Percentiles rank a stretch among this genome's conserved stretches.
Evolutionary conservation across 1,140 invertebrate species (phyloP).

Genomic region (Anastrepha ludens): DNA sequence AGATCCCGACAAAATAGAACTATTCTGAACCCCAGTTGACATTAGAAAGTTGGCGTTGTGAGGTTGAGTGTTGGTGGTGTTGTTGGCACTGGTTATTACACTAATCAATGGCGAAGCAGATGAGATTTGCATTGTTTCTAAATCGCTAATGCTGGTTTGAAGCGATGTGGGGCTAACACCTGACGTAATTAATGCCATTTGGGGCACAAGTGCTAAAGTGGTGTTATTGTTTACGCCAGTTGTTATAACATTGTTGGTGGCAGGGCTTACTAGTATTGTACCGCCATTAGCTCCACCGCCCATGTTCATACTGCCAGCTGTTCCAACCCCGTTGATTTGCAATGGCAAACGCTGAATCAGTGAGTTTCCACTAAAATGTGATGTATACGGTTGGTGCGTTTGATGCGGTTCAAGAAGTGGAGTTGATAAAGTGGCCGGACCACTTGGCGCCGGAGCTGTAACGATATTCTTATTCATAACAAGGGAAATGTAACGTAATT

Average conservation of each 20-base stretch:
- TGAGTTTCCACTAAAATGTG: neutral
- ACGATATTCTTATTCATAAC: slow-evolving; percentile 2
- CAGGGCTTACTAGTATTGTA: neutral
- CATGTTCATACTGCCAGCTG: neutral
- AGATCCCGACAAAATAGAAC: neutral
- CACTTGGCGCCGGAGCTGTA: neutral
- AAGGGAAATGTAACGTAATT: neutral
- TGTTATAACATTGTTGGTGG: neutral
- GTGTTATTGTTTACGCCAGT: neutral
- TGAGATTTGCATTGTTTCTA: neutral
- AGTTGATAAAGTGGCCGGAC: neutral
- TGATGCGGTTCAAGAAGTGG: neutral
- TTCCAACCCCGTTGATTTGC: neutral
- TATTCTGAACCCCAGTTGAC: neutral
- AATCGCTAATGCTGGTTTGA: neutral
- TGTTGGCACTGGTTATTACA: neutral
- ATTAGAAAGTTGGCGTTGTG: neutral
- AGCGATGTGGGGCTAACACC: neutral
- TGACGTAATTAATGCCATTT: slow-evolving; percentile 26
- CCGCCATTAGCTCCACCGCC: neutral
- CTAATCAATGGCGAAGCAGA: neutral
- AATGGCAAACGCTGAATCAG: neutral
- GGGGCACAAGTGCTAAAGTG: neutral
- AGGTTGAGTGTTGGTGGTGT: neutral
- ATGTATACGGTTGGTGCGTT: neutral